Evolutionary conservation across 1,140 invertebrate genomes (phyloP).

Genomic region (Megalonaias nervosa): DNA sequence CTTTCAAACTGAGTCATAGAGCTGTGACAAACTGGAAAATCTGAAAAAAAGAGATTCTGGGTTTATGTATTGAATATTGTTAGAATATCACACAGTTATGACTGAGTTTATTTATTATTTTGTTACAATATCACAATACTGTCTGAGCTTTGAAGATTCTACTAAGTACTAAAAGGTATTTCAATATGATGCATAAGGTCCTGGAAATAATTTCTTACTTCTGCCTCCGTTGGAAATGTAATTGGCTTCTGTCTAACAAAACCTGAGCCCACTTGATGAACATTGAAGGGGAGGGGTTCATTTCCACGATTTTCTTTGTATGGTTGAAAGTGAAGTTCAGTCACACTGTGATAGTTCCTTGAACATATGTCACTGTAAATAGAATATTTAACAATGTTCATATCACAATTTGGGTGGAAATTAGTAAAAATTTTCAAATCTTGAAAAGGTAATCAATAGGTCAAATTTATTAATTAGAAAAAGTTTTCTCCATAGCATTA

Average conservation of each 20-base stretch:
- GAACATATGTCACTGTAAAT: slow-evolving; percentile 63
- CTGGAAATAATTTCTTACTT: slow-evolving; percentile 44
- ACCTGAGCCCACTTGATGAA: slow-evolving; percentile 60
- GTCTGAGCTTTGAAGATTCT: too few relatives aligned
- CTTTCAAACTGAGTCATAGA: too few relatives aligned
- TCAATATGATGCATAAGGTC: too few relatives aligned
- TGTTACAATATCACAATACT: too few relatives aligned
- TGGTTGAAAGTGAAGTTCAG: slow-evolving; percentile 58
- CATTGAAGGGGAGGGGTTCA: slow-evolving; percentile 58
- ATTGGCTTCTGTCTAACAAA: slow-evolving; percentile 64
- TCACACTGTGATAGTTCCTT: slow-evolving; percentile 66
- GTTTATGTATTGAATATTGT: too few relatives aligned
- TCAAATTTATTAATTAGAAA: background rate
- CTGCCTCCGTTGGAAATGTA: slow-evolving; percentile 52
- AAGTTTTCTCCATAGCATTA: background rate
- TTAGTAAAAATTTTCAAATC: background rate
- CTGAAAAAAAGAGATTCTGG: too few relatives aligned
- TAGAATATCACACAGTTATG: too few relatives aligned
- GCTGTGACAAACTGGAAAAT: too few relatives aligned
- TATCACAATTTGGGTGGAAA: background rate
- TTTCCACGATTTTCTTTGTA: slow-evolving; percentile 57
- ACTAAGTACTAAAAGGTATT: too few relatives aligned
- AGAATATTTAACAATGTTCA: slow-evolving; percentile 3
- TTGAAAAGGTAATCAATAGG: background rate
- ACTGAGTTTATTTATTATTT: too few relatives aligned